A percentile compares a stretch with the other conserved stretches of the same genome.
phyloP scores from a whole-genome alignment of 1,140 invertebrate species.

The Papilio polyxenes region DNA sequence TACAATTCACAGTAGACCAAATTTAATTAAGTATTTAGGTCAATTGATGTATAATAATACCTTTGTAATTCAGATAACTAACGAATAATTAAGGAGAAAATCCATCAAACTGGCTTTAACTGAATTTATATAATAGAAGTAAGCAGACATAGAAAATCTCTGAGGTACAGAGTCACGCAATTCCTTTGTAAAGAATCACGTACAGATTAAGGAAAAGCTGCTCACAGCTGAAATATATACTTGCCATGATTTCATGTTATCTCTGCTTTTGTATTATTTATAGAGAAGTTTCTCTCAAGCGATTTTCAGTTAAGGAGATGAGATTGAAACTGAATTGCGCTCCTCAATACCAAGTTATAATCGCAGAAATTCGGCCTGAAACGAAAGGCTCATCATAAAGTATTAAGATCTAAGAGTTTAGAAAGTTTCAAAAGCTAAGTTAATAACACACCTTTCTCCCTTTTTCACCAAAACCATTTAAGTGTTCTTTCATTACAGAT shows the following conservation, averaged over 20 bases:
- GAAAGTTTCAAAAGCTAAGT: too few relatives aligned
- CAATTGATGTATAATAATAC: background rate
- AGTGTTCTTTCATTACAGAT: too few relatives aligned
- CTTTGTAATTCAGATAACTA: background rate
- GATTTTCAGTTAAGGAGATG: background rate
- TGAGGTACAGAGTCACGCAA: background rate
- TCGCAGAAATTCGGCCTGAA: too few relatives aligned
- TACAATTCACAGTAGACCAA: too few relatives aligned
- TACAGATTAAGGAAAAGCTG: background rate
- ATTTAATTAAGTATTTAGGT: background rate
- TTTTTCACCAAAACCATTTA: too few relatives aligned
- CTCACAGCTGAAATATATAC: background rate
- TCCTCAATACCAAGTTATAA: background rate
- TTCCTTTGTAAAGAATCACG: background rate
- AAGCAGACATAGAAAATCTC: background rate
- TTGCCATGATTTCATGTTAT: background rate
- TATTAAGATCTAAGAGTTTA: too few relatives aligned
- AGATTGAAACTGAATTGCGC: background rate
- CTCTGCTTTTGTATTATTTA: background rate
- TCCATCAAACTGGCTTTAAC: background rate
- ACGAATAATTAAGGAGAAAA: background rate
- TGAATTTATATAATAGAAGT: background rate
- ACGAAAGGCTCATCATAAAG: too few relatives aligned
- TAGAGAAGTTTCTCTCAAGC: background rate
- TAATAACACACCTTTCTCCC: too few relatives aligned